These are phyloP conservation scores for Brachypteracias leptosomus DNA, from an alignment of 2,113 vertebrate genomes.

Conservation along the genomic window DNA sequence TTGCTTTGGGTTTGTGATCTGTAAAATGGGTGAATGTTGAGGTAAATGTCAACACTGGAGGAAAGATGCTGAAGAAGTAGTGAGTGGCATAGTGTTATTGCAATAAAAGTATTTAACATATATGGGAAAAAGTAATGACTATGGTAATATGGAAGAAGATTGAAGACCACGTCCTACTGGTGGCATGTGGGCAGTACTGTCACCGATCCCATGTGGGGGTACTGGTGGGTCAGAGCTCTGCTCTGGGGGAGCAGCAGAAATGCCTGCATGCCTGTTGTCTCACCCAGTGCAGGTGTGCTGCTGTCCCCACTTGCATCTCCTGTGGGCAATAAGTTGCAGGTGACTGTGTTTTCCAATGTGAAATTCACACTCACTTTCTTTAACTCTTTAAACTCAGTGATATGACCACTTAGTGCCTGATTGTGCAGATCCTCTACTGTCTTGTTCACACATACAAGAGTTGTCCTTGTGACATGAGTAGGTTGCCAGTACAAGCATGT, in stretches of 20 bases:
- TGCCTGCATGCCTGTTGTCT: not conserved
- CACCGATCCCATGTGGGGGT: fast-evolving
- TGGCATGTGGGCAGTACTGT: fast-evolving
- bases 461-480: not conserved
- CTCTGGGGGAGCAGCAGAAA: not conserved
- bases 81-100: not conserved
- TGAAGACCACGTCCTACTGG: not conserved
- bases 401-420: not conserved
- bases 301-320: not conserved
- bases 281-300: fast-evolving
- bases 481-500: not conserved
- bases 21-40: not conserved
- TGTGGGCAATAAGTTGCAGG: not conserved
- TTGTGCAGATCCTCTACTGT: not conserved
- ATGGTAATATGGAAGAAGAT: not conserved
- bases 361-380: not conserved
- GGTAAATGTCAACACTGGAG: not conserved
- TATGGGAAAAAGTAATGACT: not conserved
- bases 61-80: not conserved
- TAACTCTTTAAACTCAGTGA: not conserved
- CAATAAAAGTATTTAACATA: not conserved
- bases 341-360: not conserved
- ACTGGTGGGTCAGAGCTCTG: not conserved
- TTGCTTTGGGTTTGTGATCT: not conserved
- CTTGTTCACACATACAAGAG: not conserved